Percentiles rank a stretch among this genome's conserved stretches.
Conservation (phyloP, 2,888 invertebrate genomes). For the Hirudinaria manillensis region DNA sequence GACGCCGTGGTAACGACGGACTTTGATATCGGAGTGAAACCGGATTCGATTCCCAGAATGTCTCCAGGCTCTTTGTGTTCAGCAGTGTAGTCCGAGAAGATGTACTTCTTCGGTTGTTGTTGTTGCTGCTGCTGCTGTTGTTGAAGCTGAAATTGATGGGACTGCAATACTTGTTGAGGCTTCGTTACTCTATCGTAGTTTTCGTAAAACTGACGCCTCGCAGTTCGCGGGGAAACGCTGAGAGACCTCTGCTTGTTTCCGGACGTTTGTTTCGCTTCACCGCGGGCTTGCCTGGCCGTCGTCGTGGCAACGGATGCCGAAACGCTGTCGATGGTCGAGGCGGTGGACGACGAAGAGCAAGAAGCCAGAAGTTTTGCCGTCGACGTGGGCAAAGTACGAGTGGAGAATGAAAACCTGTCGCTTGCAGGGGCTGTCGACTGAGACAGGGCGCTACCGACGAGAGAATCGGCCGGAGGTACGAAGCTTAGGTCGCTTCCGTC, state of each 20-base stretch:
- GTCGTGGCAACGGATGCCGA: background rate
- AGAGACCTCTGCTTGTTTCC: conserved; percentile 29
- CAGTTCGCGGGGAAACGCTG: conserved; percentile 37
- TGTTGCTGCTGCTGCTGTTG: conserved; percentile 6
- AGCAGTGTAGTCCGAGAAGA: conserved; percentile 13
- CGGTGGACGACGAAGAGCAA: background rate
- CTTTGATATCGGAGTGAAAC: background rate
- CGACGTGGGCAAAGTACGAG: background rate
- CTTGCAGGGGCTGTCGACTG: background rate
- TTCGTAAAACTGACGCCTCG: conserved; percentile 38
- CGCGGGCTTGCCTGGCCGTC: conserved; percentile 12
- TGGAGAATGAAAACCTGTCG: background rate
- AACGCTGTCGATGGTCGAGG: background rate
- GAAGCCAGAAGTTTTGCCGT: background rate
- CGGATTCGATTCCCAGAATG: conserved; percentile 9
- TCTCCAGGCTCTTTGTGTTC: conserved; percentile 15
- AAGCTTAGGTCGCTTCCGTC: background rate
- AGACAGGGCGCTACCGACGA: no score
- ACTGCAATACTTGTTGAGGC: conserved; percentile 14
- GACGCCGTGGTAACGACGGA: background rate
- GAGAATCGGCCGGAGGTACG: background rate
- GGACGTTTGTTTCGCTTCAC: background rate
- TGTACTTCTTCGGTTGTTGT: conserved; percentile 12
- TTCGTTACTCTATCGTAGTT: conserved; percentile 30
- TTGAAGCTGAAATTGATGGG: background rate